Evolutionary conservation across 2,797 vertebrate species (phyloP), one percentile per base, ranked within the genome.

Genomic region (Harpagifer antarcticus): DNA sequence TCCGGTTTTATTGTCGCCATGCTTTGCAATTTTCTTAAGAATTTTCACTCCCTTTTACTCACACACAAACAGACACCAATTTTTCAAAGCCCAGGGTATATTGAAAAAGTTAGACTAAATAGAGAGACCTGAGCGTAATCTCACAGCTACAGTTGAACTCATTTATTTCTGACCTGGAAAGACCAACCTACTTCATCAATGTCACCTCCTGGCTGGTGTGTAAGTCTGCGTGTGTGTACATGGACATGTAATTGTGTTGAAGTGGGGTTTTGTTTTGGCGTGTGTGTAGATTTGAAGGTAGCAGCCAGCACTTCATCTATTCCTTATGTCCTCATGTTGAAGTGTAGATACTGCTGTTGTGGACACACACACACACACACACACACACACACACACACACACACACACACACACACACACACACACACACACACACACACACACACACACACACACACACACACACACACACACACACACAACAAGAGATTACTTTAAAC

Each of bases 81-180:
- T 58, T 48, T 62, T 68, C 42, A 59, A 76, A 78, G 76, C 80
- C 73, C 0, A 74, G 83, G 88, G 71, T 77, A 61, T 78, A 84
- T 79, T 74, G 79, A 81, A 84, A 86, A 85, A 83, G 68, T 54
- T 49, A 40, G 27, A 65, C 87, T 77, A 76, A 86, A 86, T 77
- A 88, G 81, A 86, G 80, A 85, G 87, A 64, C 84, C 89, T 80
- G 77, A 88, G 79, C 66, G 66, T 91, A 92, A 93, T 92, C 90
- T 91, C 82, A 86, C 81, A 80, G 90, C 91, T 85, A 83, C 89
- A 89, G 82, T 93, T 94, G 89, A 92, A 94, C 88, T 91, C 78
- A 90, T 93, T 94, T 92, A 92, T 89, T 90, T 88, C 87, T 88
- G 85, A 75, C 77, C 87, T 76, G 77, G 76, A 88, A 88, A 88